Base-by-base conservation (phyloP, 2,113 vertebrate genomes). In the Hydrolagus affinis region DNA sequence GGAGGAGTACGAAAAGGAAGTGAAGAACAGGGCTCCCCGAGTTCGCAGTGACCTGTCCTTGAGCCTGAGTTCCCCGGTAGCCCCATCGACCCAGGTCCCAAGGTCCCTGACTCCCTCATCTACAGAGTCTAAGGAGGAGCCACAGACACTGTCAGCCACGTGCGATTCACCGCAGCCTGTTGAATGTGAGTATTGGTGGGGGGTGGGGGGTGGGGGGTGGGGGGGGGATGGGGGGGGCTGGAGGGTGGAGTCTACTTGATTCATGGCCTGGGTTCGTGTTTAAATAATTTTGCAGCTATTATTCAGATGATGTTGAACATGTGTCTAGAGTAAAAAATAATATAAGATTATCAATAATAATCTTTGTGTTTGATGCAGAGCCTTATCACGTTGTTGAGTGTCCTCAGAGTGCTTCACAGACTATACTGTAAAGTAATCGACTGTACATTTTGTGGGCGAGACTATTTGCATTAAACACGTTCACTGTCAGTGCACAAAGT, bases 31-130 rank as follows among this genome's bases (percentile, higher is more conserved):
- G 88, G 62, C 88, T 17, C 92, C 94, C 75, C 91, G 94, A 89
- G 95, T 95, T 62, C 94, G 94, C 86, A 96, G 94, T 71, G 96
- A 97, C 90, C 94, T 98, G 90, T 96, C 95, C 75, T 90, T 99
- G 90, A 96, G 96, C 88, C 90, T 98, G 91, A 94, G 93, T 87
- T 91, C 94, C 17, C 93, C 92, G 17, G 91, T 94, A 12, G 80
- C 90, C 87, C 91, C 92, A 69, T 91, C 91, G 8, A 90, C 87
- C 8, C 91, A 77, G 60, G 32, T 68, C 89, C 92, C 85, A 87
- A 89, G 89, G 88, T 94, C 91, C 17, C 0, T 66, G 85, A 94
- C 93, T 70, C 92, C 94, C 19, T 90, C 90, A 12, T 89, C 95
- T 68, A 11, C 25, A 70, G 89, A 93, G 85, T 89, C 92, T 23